Evolutionary conservation across 2,797 vertebrate species (phyloP), one percentile per base, ranked within the genome.

Genomic region (Scleropages formosus): DNA sequence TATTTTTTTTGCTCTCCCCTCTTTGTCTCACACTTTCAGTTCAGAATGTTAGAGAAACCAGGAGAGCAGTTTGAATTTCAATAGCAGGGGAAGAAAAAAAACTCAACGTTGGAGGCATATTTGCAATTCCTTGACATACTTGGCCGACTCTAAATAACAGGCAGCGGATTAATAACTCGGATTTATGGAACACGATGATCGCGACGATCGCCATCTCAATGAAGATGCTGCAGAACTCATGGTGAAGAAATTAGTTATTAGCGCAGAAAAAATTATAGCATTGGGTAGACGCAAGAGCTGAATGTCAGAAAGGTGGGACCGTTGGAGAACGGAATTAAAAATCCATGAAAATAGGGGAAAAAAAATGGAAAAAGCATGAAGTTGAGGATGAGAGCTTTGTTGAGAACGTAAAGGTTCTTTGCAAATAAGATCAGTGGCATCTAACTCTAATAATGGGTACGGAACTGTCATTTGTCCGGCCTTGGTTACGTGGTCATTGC

Each of bases 91-190:
- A 64, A 22, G 59, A 22, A 61, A 16, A 22, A 22, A 10, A 10
- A 22, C 59, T 10, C 0, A 47, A 49, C 68, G 15, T 68, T 16
- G 15, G 39, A 68, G 65, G 8, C 44, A n/a, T 46, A 44, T 53
- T 61, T 60, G 39, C 20, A 16, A 31, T 73, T 73, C 71, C 8
- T 0, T 24, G 71, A 71, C 24, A 73, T 39, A 44, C 51, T 73
- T 18, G 58, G 58, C 18, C 59, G 69, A 18, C 69, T 72, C 20
- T 58, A 58, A 47, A 73, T 73, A 46, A 73, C 31, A 13, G n/a
- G 39, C 24, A 12, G 72, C 18, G 46, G 7, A 27, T 22, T 53
- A 44, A 63, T 46, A 63, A 53, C n/a, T 27, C 44, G n/a, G 72
- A 64, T 20, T 22, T 63, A 60, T 53, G 56, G 26, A 31, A 15